Evolutionary conservation across 2,113 vertebrate species (phyloP), one percentile per base, ranked within the genome.

Genomic region (Verasper variegatus): DNA sequence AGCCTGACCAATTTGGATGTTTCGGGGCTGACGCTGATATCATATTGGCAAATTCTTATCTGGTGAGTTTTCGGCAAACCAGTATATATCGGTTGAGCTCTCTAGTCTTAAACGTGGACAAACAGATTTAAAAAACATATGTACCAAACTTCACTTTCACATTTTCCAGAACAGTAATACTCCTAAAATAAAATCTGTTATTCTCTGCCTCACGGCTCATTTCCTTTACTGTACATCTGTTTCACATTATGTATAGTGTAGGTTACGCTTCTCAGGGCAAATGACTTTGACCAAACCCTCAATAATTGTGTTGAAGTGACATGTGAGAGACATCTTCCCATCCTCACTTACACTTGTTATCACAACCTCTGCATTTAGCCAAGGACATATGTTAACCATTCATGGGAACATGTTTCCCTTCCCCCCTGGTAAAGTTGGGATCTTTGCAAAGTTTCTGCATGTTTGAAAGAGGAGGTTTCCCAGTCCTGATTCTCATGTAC

Each of bases 321-420:
- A 71, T 88, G 74, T 75, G 37, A 76, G 68, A 51, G 57, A 81
- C 75, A 79, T 86, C 61, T 78, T 84, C 74, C 76, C 49, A 86
- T 82, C 57, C 27, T 55, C 31, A 68, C 20, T 13, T 18, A 52
- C 13, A 15, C 18, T 72, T 75, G 23, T 85, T 73, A 20, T 49
- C 51, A 67, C 74, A 78, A 77, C 47, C 68, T 71, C n/a, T 70
- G 56, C 26, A 10, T 81, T 69, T 57, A 40, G 42, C 75, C 47
- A 23, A 11, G 58, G 59, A 54, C 75, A 81, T 57, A 60, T 77
- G 71, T 75, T 62, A 72, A 61, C 26, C 15, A 65, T 86, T 76
- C 45, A 71, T 59, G 40, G 62, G 60, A 61, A 40, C 27, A 17
- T 0, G 1, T 52, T 60, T 45, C 35, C n/a, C 61, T 70, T 70